A percentile compares a stretch with the other conserved stretches of the same genome.
Evolutionary conservation across 2,888 invertebrate genomes (phyloP).

Genomic region (Pocota personata): DNA sequence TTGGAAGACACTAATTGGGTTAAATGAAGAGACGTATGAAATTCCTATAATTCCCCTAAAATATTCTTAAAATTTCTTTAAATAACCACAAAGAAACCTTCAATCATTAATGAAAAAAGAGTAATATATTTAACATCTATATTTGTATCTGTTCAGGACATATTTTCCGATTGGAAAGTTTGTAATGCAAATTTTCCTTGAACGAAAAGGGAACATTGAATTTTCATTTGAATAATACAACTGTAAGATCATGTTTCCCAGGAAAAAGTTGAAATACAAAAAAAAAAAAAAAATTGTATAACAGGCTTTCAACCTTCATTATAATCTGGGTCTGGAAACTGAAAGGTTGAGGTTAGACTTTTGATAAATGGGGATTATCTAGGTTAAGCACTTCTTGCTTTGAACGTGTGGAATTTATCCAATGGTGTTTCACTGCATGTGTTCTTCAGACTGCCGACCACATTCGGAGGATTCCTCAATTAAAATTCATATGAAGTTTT

Average conservation of each 20-base stretch:
- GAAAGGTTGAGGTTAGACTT: slow-evolving; percentile 6
- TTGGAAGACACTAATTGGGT: neutral
- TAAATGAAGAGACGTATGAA: neutral
- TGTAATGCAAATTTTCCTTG: neutral
- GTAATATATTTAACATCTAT: too few relatives aligned
- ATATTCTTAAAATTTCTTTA: neutral
- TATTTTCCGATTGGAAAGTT: neutral
- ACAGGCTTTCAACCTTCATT: slow-evolving; percentile 7
- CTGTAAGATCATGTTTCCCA: neutral
- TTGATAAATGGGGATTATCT: neutral
- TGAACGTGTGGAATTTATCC: neutral
- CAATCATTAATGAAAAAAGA: neutral
- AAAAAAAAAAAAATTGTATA: neutral
- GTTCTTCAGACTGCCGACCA: neutral
- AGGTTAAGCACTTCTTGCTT: neutral
- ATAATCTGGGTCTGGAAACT: neutral
- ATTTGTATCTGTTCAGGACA: neutral
- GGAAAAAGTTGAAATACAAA: neutral
- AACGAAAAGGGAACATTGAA: neutral
- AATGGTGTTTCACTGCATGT: neutral
- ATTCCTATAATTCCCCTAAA: neutral
- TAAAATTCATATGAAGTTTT: neutral
- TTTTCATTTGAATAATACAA: slow-evolving; percentile 9
- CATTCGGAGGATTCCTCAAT: neutral
- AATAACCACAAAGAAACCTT: neutral